A percentile compares a stretch with the other conserved stretches of the same genome.
phyloP scores from a whole-genome alignment of 1,140 invertebrate genomes.

The Euglossa dilemma region DNA sequence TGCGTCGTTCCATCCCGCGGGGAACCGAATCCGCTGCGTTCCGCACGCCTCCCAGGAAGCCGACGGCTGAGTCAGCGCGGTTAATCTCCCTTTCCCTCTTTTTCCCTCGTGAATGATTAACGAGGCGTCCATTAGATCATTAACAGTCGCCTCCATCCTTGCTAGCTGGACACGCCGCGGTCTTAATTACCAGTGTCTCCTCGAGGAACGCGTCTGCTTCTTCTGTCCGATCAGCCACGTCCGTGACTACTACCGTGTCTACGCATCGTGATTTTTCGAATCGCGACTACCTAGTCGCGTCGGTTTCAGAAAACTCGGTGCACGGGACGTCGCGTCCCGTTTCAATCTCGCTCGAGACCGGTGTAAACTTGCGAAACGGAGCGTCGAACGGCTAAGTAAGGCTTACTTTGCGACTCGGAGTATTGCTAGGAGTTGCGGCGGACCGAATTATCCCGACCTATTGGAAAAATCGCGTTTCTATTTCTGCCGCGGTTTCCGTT shows the following conservation, averaged over 20 bases:
- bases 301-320: no score
- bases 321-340: no score
- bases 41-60: background rate
- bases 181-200: slow-evolving; percentile 22
- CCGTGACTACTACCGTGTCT: background rate
- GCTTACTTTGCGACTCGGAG: no score
- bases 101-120: slow-evolving; percentile 34
- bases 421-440: no score
- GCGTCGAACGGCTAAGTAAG: no score
- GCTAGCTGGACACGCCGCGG: background rate
- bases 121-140: slow-evolving; percentile 34
- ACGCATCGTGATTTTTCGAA: no score
- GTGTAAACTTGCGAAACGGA: no score
- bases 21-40: slow-evolving; percentile 15
- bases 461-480: background rate
- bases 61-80: slow-evolving; percentile 31
- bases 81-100: slow-evolving; percentile 8
- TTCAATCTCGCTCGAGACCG: no score
- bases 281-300: no score
- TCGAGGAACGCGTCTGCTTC: background rate
- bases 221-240: background rate
- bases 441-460: no score
- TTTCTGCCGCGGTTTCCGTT: no score
- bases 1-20: slow-evolving; percentile 8
- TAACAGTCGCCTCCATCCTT: slow-evolving; percentile 18